These are phyloP conservation scores for Meteorus sp. DNA, from an alignment of 1,140 invertebrate genomes.

Conservation along the genomic window DNA sequence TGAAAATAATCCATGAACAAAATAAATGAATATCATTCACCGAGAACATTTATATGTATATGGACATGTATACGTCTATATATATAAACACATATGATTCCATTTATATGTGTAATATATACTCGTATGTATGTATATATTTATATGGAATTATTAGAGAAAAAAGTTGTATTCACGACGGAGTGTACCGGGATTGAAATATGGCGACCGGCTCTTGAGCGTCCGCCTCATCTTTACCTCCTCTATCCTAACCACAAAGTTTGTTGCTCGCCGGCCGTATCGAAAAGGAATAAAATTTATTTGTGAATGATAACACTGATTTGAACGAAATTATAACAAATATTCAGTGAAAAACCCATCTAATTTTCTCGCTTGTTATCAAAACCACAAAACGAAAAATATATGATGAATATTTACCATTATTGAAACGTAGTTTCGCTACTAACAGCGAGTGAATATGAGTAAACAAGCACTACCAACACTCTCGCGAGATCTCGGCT, in stretches of 20 bases:
- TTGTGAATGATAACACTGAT: too few relatives aligned
- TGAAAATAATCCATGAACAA: too few relatives aligned
- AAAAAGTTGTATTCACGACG: slow-evolving; percentile 18
- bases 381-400: not conserved
- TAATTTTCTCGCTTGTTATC: not conserved
- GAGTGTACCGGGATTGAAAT: slow-evolving; percentile 47
- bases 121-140: too few relatives aligned
- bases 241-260: slow-evolving; percentile 45
- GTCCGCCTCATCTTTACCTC: slow-evolving; percentile 34
- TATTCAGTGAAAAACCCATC: not conserved
- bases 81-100: too few relatives aligned
- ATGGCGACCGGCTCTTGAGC: slow-evolving; percentile 51
- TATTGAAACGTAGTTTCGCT: slow-evolving; percentile 36
- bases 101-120: too few relatives aligned
- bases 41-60: too few relatives aligned
- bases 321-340: too few relatives aligned
- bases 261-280: slow-evolving; percentile 13
- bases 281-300: not conserved
- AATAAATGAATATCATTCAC: not conserved
- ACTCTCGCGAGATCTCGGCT: slow-evolving; percentile 43
- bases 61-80: too few relatives aligned
- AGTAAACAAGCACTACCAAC: slow-evolving; percentile 46
- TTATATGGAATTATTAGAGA: not conserved
- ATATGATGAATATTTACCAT: slow-evolving; percentile 49
- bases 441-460: slow-evolving; percentile 32